These are phyloP conservation scores for Drosophila elegans DNA, from an alignment of 1,140 invertebrate genomes.

Conservation along the genomic window DNA sequence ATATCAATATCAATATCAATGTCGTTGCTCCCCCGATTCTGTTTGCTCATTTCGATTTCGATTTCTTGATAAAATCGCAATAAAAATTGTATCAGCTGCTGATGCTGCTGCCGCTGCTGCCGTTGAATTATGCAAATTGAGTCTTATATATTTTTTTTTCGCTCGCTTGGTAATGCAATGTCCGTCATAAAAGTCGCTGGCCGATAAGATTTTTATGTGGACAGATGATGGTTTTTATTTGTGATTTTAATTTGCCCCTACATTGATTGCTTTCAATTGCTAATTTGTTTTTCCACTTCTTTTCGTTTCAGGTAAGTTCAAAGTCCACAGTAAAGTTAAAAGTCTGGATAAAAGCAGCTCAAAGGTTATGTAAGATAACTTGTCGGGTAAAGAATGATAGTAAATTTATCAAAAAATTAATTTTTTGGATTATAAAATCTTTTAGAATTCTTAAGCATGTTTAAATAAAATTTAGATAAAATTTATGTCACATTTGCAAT, in stretches of 20 bases:
- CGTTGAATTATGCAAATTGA: slow-evolving; percentile 52
- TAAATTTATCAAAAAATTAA: no score
- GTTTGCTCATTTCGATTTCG: slow-evolving; percentile 51
- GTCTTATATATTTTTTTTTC: slow-evolving; percentile 1
- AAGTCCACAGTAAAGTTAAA: not conserved
- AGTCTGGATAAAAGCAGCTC: not conserved
- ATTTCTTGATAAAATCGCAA: slow-evolving; percentile 62
- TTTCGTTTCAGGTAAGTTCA: slow-evolving; percentile 61
- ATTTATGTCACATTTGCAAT: no score
- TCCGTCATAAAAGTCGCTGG: slow-evolving; percentile 37
- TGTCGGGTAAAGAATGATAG: slow-evolving; percentile 2
- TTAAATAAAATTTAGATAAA: no score
- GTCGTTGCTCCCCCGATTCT: slow-evolving; percentile 37
- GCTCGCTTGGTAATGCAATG: slow-evolving; percentile 24
- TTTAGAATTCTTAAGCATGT: no score
- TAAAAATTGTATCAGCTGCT: slow-evolving; percentile 55
- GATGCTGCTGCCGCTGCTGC: slow-evolving; percentile 28
- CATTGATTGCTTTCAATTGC: slow-evolving; percentile 37
- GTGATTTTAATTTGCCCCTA: slow-evolving; percentile 34
- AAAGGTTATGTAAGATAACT: not conserved
- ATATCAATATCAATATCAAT: slow-evolving; percentile 57
- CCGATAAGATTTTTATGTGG: slow-evolving; percentile 54
- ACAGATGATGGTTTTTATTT: slow-evolving; percentile 54
- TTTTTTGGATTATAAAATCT: no score
- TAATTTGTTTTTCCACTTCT: slow-evolving; percentile 34